Base-by-base conservation (phyloP, 2,888 invertebrate genomes). In the Xestoiulus laeticollis region DNA sequence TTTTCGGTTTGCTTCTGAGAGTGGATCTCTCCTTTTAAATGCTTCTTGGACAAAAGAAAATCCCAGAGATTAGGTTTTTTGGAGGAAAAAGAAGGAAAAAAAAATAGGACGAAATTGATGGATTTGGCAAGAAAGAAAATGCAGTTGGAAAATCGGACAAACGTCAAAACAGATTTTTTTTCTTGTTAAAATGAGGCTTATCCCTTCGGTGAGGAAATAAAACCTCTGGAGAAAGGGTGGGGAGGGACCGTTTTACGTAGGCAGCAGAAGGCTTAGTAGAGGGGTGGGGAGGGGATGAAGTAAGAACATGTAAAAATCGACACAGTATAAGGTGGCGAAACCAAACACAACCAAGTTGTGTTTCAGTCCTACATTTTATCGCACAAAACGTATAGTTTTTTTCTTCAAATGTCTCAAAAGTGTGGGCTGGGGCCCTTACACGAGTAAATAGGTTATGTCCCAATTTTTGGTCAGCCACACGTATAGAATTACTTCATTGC, bases 231-330 rank as follows among this genome's bases (percentile, higher is more conserved):
- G 10, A 1, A 6, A 32, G 5, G 82, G 14, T 82, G 16, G 83
- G 38, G 32, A 19, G 38, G 83, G 32, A 5, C 16, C 32, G 30
- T 16, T 8, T 2, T 14, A n/a, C n/a, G 22, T 22, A 59, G 59
- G n/a, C 22, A 44, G 26, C 16, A 44, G 85, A 16, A 12, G 83
- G 38, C n/a, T n/a, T n/a, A n/a, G n/a, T n/a, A n/a, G n/a, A n/a
- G n/a, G n/a, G n/a, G n/a, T n/a, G 19, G 6, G 82, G 22, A 22
- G 82, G 78, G 88, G 32, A 88, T 16, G 30, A 87, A 84, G 82
- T 22, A 82, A n/a, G n/a, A n/a, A n/a, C n/a, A n/a, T n/a, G n/a
- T n/a, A n/a, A n/a, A n/a, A n/a, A n/a, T n/a, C n/a, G n/a, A n/a
- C n/a, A n/a, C n/a, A n/a, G n/a, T n/a, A n/a, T n/a, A n/a, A n/a